phyloP scores from a whole-genome alignment of 2,797 vertebrate genomes.

The Taenioides sp. region DNA sequence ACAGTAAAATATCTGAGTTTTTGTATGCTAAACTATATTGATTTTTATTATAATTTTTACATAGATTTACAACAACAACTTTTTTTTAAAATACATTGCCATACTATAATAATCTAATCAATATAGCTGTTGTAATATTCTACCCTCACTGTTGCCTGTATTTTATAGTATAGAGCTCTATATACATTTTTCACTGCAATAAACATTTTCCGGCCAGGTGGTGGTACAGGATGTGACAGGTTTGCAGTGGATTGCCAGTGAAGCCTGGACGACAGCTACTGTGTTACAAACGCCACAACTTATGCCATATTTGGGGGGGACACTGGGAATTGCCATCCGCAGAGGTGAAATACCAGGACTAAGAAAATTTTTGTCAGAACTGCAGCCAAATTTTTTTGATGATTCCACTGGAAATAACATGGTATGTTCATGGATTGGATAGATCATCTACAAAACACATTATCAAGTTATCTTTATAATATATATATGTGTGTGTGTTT shows the following conservation, averaged over 20 bases:
- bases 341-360: conserved; percentile 71
- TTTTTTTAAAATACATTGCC: no score
- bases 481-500: background rate
- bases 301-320: conserved; percentile 55
- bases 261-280: conserved; percentile 51
- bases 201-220: conserved; percentile 35
- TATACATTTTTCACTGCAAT: background rate
- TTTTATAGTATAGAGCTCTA: background rate
- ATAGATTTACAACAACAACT: no score
- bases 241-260: conserved; percentile 65
- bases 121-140: background rate
- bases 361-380: conserved; percentile 48
- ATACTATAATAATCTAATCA: no score
- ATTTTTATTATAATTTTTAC: background rate
- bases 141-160: background rate
- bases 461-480: no score
- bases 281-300: conserved; percentile 47
- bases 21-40: background rate
- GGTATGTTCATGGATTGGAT: no score
- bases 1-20: background rate
- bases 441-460: no score
- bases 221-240: conserved; percentile 55
- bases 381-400: conserved; percentile 32
- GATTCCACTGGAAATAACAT: conserved; percentile 36
- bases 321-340: conserved; percentile 67